phyloP scores from a whole-genome alignment of 2,113 vertebrate species.

The Piaya cayana region DNA sequence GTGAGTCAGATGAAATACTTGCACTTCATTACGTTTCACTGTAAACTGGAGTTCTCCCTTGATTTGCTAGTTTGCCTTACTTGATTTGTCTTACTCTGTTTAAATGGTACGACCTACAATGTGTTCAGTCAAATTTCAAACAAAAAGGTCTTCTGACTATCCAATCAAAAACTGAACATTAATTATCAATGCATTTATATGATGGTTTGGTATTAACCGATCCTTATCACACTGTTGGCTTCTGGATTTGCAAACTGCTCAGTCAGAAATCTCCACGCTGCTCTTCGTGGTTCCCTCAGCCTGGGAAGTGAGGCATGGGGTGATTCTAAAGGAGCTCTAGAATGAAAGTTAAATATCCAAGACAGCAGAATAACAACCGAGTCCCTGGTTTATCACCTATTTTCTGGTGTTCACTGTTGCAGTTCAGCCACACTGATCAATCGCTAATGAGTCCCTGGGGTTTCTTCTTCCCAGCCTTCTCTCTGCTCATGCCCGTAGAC shows the following conservation, averaged over 20 bases:
- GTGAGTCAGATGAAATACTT: neutral
- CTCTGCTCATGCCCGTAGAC: neutral
- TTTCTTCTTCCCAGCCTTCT: neutral
- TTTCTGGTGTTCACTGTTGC: neutral
- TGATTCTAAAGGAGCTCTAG: neutral
- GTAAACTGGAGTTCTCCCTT: neutral
- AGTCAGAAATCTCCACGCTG: neutral
- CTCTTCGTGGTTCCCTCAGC: neutral
- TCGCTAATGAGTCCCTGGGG: neutral
- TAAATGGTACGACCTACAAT: neutral
- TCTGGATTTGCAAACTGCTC: neutral
- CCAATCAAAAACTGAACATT: neutral
- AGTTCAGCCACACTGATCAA: neutral
- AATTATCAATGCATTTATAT: neutral
- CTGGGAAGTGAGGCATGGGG: neutral
- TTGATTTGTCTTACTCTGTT: neutral
- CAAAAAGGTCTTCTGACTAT: neutral
- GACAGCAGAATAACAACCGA: neutral
- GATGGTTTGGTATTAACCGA: neutral
- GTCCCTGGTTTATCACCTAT: neutral
- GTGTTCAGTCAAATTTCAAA: neutral
- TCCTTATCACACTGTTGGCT: neutral
- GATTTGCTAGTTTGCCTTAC: neutral
- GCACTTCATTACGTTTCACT: neutral
- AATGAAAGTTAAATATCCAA: neutral